Evolutionary conservation across 2,113 vertebrate species (phyloP), one percentile per base, ranked within the genome.

Genomic region (Xiphias gladius): DNA sequence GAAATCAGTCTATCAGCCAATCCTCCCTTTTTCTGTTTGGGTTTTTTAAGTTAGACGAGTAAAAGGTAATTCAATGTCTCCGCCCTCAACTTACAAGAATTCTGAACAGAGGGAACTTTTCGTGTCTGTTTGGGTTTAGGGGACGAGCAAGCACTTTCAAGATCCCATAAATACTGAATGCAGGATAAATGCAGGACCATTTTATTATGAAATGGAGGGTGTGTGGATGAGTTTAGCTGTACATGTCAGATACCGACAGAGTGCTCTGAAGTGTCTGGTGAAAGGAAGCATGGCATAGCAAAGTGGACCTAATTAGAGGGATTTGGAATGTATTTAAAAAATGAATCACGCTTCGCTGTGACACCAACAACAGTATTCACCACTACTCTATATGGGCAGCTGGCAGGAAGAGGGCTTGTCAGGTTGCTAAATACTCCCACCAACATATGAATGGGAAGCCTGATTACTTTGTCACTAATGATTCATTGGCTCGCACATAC

Each of bases 401-500:
- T 93, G 93, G 93, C 89, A 93, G 81, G 65, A 73, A 82, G 63
- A 86, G 63, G 77, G 78, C 75, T 85, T 79, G 80, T 87, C 26
- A 50, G 83, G 54, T 52, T 64, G 67, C 75, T 88, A 81, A 90
- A 89, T 76, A 69, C 76, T 82, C 74, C 48, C 61, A 76, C 80
- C 76, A 85, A 88, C 83, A 83, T 82, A 80, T 87, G 86, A 92
- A 92, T 90, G 87, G 69, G 79, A 89, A 84, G 83, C 90, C 82
- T 89, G 88, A 94, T 94, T 93, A 89, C 73, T 92, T 90, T 89
- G 85, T 92, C 64, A 50, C 86, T 91, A 85, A 94, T 91, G 86
- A 91, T 71, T 90, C 80, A 79, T 86, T 90, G 86, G 83, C 88
- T 90, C 17, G 12, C 48, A 54, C 86, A 22, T 16, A 24, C 69